Base-by-base conservation (phyloP, 2,888 invertebrate genomes). In the Mesochorus sp. region DNA sequence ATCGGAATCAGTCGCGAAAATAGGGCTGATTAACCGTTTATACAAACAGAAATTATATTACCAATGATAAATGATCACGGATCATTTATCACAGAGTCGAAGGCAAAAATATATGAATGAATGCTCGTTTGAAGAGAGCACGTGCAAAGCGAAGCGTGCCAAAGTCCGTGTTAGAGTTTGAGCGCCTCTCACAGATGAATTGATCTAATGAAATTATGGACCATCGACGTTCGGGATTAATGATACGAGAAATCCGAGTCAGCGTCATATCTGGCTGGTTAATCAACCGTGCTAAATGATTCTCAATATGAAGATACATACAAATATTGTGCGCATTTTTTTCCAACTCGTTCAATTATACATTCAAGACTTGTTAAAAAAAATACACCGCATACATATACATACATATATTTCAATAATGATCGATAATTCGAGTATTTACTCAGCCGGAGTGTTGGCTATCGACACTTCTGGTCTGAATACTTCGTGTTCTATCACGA, bases 121-220 rank as follows among this genome's bases (percentile, higher is more conserved):
- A 64, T 64, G 57, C 66, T 74, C 53, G 64, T 61, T 77, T 53
- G 21, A 66, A 53, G 53, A 44, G 61, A 67, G n/a, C n/a, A n/a
- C 42, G 53, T 44, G 59, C 53, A 49, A 47, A 67, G n/a, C 44
- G 66, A 66, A 55, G 37, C 49, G 47, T 44, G 73, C 57, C n/a
- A 37, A 70, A 68, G 51, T 66, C 44, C 42, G 55, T 14, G 66
- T 73, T 76, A 12, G 6, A 3, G 14, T 14, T n/a, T 17, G 17
- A 28, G 19, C 26, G 26, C 53, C 53, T 28, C 67, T n/a, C 31
- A 17, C 49, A 24, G 31, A 71, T 67, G 68, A 71, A 78, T 80
- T 75, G 75, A 78, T 78, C 64, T 75, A 62, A 75, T 64, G 55
- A 71, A 67, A 80, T 80, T 64, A n/a, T n/a, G 44, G 59, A 75